These are phyloP conservation scores for Sebastes trivittatus DNA, from an alignment of 2,797 vertebrate species.

Conservation along the genomic window DNA sequence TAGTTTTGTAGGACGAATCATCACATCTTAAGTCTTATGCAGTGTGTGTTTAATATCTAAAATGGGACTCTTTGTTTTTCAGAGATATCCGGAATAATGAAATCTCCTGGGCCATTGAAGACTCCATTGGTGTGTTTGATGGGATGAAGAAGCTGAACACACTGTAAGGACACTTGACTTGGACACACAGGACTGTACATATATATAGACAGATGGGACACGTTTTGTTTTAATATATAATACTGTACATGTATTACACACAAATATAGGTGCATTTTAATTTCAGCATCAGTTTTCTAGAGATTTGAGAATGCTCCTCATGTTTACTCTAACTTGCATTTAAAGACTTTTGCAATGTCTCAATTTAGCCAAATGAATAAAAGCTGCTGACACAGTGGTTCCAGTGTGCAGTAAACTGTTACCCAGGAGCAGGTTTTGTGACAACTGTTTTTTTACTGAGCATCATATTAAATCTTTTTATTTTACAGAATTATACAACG, in stretches of 20 bases:
- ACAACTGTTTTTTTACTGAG: background rate
- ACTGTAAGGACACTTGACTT: slow-evolving; percentile 83
- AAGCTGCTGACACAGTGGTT: background rate
- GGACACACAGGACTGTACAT: background rate
- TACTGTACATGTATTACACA: background rate
- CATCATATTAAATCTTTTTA: background rate
- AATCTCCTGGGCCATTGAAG: slow-evolving; percentile 98
- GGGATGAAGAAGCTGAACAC: slow-evolving; percentile 92
- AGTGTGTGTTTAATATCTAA: slow-evolving; percentile 25
- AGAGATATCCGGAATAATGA: slow-evolving; percentile 96
- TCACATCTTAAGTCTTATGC: background rate
- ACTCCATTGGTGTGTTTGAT: slow-evolving; percentile 91
- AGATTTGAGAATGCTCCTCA: background rate
- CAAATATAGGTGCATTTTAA: background rate
- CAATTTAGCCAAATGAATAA: background rate
- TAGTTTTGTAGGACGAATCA: background rate
- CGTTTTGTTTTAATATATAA: background rate
- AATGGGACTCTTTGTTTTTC: slow-evolving; percentile 52
- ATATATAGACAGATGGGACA: background rate
- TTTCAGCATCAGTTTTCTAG: background rate
- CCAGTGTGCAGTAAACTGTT: background rate
- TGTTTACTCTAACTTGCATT: background rate
- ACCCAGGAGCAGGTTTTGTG: background rate
- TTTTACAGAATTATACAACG: slow-evolving; percentile 89
- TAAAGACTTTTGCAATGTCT: background rate